phyloP scores from a whole-genome alignment of 2,888 invertebrate genomes.

The Pterostichus niger region DNA sequence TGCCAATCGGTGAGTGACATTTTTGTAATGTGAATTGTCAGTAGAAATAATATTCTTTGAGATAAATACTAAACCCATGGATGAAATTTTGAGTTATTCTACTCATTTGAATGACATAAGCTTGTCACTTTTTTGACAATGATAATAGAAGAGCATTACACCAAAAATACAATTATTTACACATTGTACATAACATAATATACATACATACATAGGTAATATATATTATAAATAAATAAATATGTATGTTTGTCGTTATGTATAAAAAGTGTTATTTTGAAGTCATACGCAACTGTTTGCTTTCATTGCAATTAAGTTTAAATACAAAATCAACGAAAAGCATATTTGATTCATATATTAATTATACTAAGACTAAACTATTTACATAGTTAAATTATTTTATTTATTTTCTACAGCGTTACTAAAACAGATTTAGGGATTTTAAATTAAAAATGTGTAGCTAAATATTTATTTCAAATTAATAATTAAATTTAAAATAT shows the following conservation, averaged over 20 bases:
- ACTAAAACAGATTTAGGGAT: too few relatives aligned
- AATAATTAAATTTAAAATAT: too few relatives aligned
- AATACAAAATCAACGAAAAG: background rate
- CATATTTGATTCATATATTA: background rate
- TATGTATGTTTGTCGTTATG: slow-evolving; percentile 67
- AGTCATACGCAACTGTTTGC: slow-evolving; percentile 58
- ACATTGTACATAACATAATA: slow-evolving; percentile 66
- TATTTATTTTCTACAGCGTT: too few relatives aligned
- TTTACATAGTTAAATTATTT: too few relatives aligned
- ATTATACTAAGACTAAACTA: too few relatives aligned
- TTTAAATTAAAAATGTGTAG: too few relatives aligned
- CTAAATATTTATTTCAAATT: too few relatives aligned
- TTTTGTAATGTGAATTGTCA: too few relatives aligned
- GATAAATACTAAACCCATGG: slow-evolving; percentile 47
- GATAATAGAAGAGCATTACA: slow-evolving; percentile 66
- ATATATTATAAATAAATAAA: slow-evolving; percentile 64
- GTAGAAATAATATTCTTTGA: too few relatives aligned
- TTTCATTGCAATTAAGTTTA: slow-evolving; percentile 3
- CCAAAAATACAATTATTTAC: slow-evolving; percentile 64
- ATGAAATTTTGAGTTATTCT: slow-evolving; percentile 42
- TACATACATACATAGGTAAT: slow-evolving; percentile 65
- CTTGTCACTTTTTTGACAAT: slow-evolving; percentile 65
- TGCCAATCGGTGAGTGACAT: too few relatives aligned
- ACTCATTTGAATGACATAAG: slow-evolving; percentile 40
- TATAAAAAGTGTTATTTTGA: slow-evolving; percentile 65